A percentile compares a stretch with the other conserved stretches of the same genome.
These are phyloP conservation scores for Hippocampus guttulatus DNA, from an alignment of 2,113 vertebrate genomes.

Conservation along the genomic window DNA sequence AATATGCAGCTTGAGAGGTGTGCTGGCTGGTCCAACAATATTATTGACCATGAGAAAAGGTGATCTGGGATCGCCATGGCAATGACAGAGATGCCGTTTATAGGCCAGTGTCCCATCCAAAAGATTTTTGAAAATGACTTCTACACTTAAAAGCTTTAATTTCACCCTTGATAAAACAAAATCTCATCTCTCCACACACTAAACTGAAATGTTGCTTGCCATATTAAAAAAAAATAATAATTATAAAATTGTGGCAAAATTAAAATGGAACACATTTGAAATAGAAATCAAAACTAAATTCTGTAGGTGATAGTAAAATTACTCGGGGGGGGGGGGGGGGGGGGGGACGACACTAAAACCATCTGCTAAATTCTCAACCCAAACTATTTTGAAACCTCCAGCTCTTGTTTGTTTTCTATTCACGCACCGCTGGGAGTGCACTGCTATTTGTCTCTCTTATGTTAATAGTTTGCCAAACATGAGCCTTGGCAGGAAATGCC, in stretches of 20 bases:
- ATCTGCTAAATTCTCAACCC: no score
- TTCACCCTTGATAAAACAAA: neutral
- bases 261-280: no score
- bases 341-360: no score
- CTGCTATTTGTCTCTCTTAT: neutral
- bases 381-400: no score
- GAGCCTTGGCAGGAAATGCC: constrained; percentile 24
- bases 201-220: no score
- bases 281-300: no score
- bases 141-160: neutral
- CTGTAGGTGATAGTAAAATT: no score
- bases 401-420: neutral
- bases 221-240: no score
- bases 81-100: neutral
- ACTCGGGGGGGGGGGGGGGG: no score
- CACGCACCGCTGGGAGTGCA: neutral
- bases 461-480: constrained; percentile 22
- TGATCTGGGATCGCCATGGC: neutral
- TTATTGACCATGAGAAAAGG: neutral
- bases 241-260: no score
- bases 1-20: neutral
- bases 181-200: no score
- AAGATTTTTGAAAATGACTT: neutral
- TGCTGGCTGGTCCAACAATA: neutral
- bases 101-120: neutral